These are phyloP conservation scores for Seriola rivoliana DNA, from an alignment of 2,113 vertebrate species.

Conservation along the genomic window DNA sequence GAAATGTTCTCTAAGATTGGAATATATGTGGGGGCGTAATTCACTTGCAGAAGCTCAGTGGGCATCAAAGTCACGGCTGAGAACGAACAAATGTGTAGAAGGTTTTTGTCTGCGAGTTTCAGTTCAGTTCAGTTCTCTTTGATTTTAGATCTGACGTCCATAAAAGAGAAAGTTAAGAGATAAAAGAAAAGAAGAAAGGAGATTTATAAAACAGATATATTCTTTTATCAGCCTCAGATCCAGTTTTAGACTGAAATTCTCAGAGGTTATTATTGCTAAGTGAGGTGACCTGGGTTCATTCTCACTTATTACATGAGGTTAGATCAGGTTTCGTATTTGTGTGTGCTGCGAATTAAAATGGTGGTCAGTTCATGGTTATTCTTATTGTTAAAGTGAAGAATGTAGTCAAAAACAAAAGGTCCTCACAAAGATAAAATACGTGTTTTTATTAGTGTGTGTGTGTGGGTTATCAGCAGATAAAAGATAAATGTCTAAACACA, in stretches of 20 bases:
- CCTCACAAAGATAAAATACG: background rate
- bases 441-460: background rate
- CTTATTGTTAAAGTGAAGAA: background rate
- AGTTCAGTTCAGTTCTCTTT: constrained; percentile 13
- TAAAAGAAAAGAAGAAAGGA: background rate
- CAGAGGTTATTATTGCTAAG: background rate
- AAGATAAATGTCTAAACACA: background rate
- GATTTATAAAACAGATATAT: constrained; percentile 2
- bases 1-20: constrained; percentile 18
- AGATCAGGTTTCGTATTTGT: background rate
- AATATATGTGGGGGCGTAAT: constrained; percentile 22
- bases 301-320: background rate
- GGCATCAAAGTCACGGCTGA: constrained; percentile 15
- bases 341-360: constrained; percentile 5
- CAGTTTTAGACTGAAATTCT: constrained; percentile 19
- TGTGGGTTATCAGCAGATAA: background rate
- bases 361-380: constrained; percentile 5
- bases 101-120: background rate
- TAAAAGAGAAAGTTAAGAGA: constrained; percentile 6
- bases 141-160: constrained; percentile 10
- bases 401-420: background rate
- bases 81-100: constrained; percentile 21
- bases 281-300: constrained; percentile 9
- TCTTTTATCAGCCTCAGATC: constrained; percentile 7
- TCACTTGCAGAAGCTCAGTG: constrained; percentile 26